These are phyloP conservation scores for Diploscapter pachys DNA, from an alignment of 1,140 invertebrate genomes.

Conservation along the genomic window DNA sequence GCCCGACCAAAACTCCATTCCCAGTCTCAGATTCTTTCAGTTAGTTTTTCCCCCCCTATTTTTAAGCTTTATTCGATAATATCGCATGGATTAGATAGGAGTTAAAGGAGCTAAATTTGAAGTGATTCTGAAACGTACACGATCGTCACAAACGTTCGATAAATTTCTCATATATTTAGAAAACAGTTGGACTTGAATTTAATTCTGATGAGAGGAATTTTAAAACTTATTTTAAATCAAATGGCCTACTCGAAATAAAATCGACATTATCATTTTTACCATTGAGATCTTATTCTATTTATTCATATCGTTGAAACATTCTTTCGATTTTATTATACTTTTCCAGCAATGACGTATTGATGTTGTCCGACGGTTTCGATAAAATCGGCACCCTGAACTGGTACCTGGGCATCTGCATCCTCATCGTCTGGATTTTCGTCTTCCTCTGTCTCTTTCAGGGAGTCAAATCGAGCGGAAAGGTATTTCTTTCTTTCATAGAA, in stretches of 20 bases:
- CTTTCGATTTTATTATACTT: not conserved
- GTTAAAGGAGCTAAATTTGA: too few relatives aligned
- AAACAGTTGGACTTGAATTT: too few relatives aligned
- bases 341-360: slow-evolving; percentile 60
- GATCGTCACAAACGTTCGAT: too few relatives aligned
- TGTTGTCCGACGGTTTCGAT: slow-evolving; percentile 63
- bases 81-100: too few relatives aligned
- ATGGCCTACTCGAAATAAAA: slow-evolving; percentile 4
- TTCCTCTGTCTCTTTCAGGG: slow-evolving; percentile 68
- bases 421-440: slow-evolving; percentile 66
- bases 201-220: not conserved
- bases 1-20: slow-evolving; percentile 38
- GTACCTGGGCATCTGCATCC: slow-evolving; percentile 65
- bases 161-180: too few relatives aligned
- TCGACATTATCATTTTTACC: not conserved
- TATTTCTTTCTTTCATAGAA: slow-evolving; percentile 52
- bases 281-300: too few relatives aligned
- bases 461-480: slow-evolving; percentile 74
- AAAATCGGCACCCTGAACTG: slow-evolving; percentile 63
- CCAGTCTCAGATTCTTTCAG: slow-evolving; percentile 55
- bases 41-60: slow-evolving; percentile 24
- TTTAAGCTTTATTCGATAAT: not conserved
- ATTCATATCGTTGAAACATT: too few relatives aligned
- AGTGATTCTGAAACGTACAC: too few relatives aligned
- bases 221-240: not conserved